Conservation (phyloP, 2,797 vertebrate genomes). For the Enteromius afrohamiltoni region DNA sequence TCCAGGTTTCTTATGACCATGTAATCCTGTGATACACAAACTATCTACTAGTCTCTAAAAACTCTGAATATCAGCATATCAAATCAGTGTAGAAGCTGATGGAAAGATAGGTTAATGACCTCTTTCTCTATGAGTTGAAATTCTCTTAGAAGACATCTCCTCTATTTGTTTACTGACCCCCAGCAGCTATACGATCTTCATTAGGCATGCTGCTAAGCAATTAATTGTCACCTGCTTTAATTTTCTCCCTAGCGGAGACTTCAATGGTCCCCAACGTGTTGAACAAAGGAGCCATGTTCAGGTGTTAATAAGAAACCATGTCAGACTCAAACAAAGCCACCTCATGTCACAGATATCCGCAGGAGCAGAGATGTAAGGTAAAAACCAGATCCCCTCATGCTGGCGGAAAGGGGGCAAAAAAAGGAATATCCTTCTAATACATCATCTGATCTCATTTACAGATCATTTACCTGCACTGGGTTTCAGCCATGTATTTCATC, state of each 20-base stretch:
- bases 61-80: background rate
- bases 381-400: slow-evolving; percentile 20
- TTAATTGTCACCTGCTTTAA: slow-evolving; percentile 83
- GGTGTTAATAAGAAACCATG: slow-evolving; percentile 66
- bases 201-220: slow-evolving; percentile 79
- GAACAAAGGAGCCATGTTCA: slow-evolving; percentile 78
- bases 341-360: slow-evolving; percentile 61
- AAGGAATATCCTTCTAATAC: slow-evolving; percentile 35
- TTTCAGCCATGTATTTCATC: slow-evolving; percentile 49
- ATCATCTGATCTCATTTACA: slow-evolving; percentile 51
- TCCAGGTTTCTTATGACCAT: background rate
- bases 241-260: slow-evolving; percentile 75
- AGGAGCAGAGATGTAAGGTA: slow-evolving; percentile 3
- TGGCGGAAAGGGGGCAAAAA: slow-evolving; percentile 9
- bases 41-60: background rate
- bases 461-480: slow-evolving; percentile 47
- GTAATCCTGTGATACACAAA: background rate
- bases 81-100: slow-evolving; percentile 30
- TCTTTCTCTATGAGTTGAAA: slow-evolving; percentile 73
- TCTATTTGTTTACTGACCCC: slow-evolving; percentile 56
- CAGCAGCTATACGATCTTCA: slow-evolving; percentile 76
- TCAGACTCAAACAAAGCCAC: slow-evolving; percentile 75
- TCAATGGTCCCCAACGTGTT: slow-evolving; percentile 76
- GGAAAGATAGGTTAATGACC: slow-evolving; percentile 72
- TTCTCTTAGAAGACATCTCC: slow-evolving; percentile 67